These are phyloP conservation scores for Agriotes lineatus DNA, from an alignment of 2,888 invertebrate species.

Conservation along the genomic window DNA sequence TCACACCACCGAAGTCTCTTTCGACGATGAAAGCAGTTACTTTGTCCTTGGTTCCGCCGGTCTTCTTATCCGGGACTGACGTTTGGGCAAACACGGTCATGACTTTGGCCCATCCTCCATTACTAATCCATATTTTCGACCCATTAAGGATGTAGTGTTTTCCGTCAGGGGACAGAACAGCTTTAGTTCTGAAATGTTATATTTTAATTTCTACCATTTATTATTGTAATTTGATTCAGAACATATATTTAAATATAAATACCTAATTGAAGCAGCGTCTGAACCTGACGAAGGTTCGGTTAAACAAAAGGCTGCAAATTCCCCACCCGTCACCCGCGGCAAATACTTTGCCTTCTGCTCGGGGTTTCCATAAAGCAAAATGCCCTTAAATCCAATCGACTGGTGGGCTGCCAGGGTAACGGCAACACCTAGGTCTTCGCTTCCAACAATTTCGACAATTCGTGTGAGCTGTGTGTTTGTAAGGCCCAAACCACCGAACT, in stretches of 20 bases:
- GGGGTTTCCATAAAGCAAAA: slow-evolving; percentile 88
- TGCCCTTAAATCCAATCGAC: slow-evolving; percentile 94
- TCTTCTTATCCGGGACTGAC: slow-evolving; percentile 76
- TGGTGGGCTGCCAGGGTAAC: slow-evolving; percentile 98
- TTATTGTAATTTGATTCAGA: too few relatives aligned
- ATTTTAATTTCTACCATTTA: too few relatives aligned
- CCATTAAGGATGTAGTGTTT: slow-evolving; percentile 95
- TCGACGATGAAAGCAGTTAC: slow-evolving; percentile 98
- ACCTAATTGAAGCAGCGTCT: slow-evolving; percentile 89
- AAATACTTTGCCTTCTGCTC: slow-evolving; percentile 94
- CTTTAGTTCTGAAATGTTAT: slow-evolving; percentile 77
- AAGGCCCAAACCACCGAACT: slow-evolving; percentile 89
- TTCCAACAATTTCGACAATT: slow-evolving; percentile 93
- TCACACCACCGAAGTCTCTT: slow-evolving; percentile 92
- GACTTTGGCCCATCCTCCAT: slow-evolving; percentile 92
- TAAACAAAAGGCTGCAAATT: slow-evolving; percentile 92
- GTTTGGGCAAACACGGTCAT: slow-evolving; percentile 99
- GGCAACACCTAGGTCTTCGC: slow-evolving; percentile 92
- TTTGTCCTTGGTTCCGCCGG: slow-evolving; percentile 74
- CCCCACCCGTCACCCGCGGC: slow-evolving; percentile 85
- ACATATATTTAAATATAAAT: too few relatives aligned
- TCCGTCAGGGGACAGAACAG: slow-evolving; percentile 88
- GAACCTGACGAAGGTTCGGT: slow-evolving; percentile 92
- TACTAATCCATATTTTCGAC: slow-evolving; percentile 99
- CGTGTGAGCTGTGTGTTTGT: slow-evolving; percentile 94